Evolutionary conservation across 1,140 invertebrate genomes (phyloP), one percentile per base, ranked within the genome.

Genomic region (Semibalanus balanoides): DNA sequence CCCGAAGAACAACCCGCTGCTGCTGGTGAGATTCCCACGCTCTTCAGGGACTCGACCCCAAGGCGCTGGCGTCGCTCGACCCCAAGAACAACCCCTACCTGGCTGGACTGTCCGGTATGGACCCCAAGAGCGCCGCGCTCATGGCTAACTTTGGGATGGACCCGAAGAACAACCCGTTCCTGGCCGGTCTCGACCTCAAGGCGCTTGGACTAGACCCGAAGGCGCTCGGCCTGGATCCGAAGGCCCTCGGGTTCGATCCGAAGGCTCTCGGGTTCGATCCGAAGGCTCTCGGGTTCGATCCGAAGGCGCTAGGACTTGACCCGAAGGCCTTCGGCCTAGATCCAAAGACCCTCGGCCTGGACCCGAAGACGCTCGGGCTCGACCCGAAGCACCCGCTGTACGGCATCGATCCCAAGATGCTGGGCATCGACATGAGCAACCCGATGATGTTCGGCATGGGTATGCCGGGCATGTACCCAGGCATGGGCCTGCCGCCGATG

Each of bases 371-470:
- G 31, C 72, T 79, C 31, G 78, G 77, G 14, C 35, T 78, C 29
- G 78, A 79, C 69, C 78, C 78, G 3, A 79, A 79, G 28, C 70
- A 72, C 19, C 70, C 70, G 29, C 70, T 72, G 64, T 72, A 43
- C 28, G 74, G 74, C 31, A 51, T 79, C 73, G 78, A 79, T 75
- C 76, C 79, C 30, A 79, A 79, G 74, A 74, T 76, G 31, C 71
- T 77, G 35, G 79, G 79, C 9, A 70, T 79, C n/a, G 79, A 80
- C 73, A 78, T 78, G 30, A 79, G 43, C 76, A 78, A 77, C 77
- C 78, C 78, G 78, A 79, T 80, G 77, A 80, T 80, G 79, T 77
- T 76, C 73, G 78, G 78, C 71, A 78, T 77, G 31, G 78, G 79
- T 29, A 72, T 80, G 30, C 79, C 78, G 30, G 79, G 78, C 19